Conservation (phyloP, 2,888 invertebrate species). For the Hedychridium roseum region DNA sequence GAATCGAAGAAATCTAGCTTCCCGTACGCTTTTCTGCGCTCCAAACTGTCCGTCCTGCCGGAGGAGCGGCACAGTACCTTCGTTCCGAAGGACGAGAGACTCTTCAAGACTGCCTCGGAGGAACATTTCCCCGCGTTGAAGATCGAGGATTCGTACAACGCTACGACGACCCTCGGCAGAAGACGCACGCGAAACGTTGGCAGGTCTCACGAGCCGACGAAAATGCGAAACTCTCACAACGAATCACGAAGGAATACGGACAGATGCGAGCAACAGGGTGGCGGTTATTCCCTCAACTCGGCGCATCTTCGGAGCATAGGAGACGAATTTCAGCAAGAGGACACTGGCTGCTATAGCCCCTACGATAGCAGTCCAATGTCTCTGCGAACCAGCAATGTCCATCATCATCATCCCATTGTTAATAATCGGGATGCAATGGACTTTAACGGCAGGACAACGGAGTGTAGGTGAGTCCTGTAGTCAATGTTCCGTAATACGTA, state of each 20-base stretch:
- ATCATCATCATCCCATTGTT: constrained; percentile 18
- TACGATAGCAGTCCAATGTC: constrained; percentile 40
- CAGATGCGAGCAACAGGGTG: constrained; percentile 39
- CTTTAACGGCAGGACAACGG: constrained; percentile 25
- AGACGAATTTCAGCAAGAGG: constrained; percentile 42
- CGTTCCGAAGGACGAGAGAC: constrained; percentile 63
- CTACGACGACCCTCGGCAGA: constrained; percentile 58
- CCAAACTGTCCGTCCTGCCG: constrained; percentile 78
- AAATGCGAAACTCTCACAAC: constrained; percentile 54
- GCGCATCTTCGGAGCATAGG: constrained; percentile 48
- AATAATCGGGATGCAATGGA: constrained; percentile 30
- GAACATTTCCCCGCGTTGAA: constrained; percentile 66
- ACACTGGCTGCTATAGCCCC: constrained; percentile 34
- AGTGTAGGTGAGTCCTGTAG: no score
- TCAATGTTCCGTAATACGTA: no score
- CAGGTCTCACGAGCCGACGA: constrained; percentile 37
- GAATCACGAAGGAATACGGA: constrained; percentile 40
- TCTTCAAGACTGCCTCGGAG: constrained; percentile 70
- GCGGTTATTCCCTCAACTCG: constrained; percentile 45
- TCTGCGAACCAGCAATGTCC: constrained; percentile 23
- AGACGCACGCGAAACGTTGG: constrained; percentile 38
- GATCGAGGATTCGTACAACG: constrained; percentile 54
- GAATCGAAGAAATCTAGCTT: constrained; percentile 72
- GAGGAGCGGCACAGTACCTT: constrained; percentile 69
- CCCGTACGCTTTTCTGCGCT: constrained; percentile 80